Base-by-base conservation (phyloP, 2,113 vertebrate species). In the Saguinus midas region DNA sequence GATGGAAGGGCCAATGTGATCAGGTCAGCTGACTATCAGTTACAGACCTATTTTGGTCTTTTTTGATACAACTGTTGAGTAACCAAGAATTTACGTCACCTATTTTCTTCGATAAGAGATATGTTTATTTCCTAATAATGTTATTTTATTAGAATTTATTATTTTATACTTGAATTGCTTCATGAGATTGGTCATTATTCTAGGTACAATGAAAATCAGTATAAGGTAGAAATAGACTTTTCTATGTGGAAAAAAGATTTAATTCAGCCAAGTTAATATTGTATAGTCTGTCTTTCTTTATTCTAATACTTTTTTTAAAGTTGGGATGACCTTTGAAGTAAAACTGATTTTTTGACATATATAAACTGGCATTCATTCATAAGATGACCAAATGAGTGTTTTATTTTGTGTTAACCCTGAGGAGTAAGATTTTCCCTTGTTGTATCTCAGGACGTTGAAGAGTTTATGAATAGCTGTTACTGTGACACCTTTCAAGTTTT, bases 221-320 rank as follows among this genome's bases (percentile, higher is more conserved):
- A 50, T 84, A 80, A 91, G 89, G 45, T 83, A 95, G 58, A 96
- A 96, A 88, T 87, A 82, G 58, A 43, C 50, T 87, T 91, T 95
- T 87, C 75, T 90, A 35, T 92, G 89, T 76, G 29, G 12, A 0
- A 75, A 79, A 2, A 6, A 35, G 78, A 80, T 90, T 73, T 76
- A 88, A 90, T 92, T 84, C 18, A 48, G 37, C 11, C 78, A 81
- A 90, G 43, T 90, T 87, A 85, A 17, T 94, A 90, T 70, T 18
- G 45, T 84, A 9, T 85, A 23, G 57, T 94, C 48, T 76, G 76
- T 89, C 16, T 89, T 83, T 45, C 29, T 78, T 64, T 92, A 82
- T 81, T 94, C 17, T n/a, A 90, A 3, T 78, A 50, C 76, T 37
- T 96, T 55, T 90, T 90, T 90, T 68, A 43, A 50, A 20, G 55